Evolutionary conservation across 37 sponge, comb jelly and placozoan genomes (phyloP), one percentile per base, ranked within the genome.

Genomic region (Spongilla lacustris): DNA sequence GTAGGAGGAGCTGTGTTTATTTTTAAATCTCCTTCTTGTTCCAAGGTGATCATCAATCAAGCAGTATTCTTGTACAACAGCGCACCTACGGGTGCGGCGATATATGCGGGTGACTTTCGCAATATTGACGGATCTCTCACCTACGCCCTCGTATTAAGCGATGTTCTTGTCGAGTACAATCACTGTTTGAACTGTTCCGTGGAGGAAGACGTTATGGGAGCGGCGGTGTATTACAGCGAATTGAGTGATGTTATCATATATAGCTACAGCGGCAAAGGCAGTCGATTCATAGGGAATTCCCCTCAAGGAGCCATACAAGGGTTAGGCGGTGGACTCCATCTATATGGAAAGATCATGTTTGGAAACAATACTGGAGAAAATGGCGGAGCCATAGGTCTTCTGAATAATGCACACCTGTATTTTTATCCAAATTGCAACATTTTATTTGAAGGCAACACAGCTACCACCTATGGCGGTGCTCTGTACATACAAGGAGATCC

Each of bases 401-500:
- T 50, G 25, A 80, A 86, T 31, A 66, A 73, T 71, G 24, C 86
- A 2, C 4, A 79, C 26, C 66, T 86, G 2, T 79, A 73, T 67
- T 48, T 86, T 66, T 32, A 34, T 21, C 8, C 46, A 4, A 46
- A 46, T 46, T 46, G 46, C 46, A 46, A 46, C 8, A 46, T 46
- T 10, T 10, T 22, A 12, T 86, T 86, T 49, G 12, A 21, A 4
- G 24, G 31, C 8, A 86, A 86, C 67, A 26, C 49, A 0, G 86
- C 74, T 10, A 17, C 41, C 23, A 19, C 31, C 9, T 30, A 25
- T 6, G 86, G 86, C 23, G 86, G 86, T 66, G 86, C 86, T 13
- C 78, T 86, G 26, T 86, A 73, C 66, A 69, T 58, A 14, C 79
- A 80, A 25, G 86, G 50, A 4, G 33, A 79, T 14, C 86, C 78